Evolutionary conservation across 2,888 invertebrate species (phyloP).

Genomic region (Entomobrya multifasciata): DNA sequence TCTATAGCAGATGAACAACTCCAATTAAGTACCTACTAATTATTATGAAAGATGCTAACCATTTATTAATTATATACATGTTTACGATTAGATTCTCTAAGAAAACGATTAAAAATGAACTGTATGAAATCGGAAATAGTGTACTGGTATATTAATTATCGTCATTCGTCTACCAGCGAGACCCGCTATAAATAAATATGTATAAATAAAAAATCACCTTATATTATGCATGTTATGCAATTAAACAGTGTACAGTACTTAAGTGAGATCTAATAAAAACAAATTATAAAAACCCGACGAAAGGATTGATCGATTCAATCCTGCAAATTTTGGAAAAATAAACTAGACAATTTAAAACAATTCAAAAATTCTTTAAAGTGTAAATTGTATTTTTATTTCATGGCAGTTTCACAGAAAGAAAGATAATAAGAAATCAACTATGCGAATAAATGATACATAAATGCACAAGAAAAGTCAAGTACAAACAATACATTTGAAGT

Average conservation of each 20-base stretch:
- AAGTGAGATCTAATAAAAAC: neutral
- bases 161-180: slow-evolving; percentile 1
- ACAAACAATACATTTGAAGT: too few species aligned
- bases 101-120: too few species aligned
- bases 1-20: neutral
- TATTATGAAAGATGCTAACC: neutral
- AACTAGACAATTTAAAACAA: slow-evolving; percentile 31
- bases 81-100: too few species aligned
- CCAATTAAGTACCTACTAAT: slow-evolving; percentile 28
- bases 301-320: slow-evolving; percentile 20
- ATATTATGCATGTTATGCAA: slow-evolving; percentile 17
- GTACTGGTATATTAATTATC: neutral
- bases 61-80: too few species aligned
- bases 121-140: too few species aligned
- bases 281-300: neutral
- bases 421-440: too few species aligned
- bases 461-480: too few species aligned
- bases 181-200: too few species aligned
- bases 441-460: too few species aligned
- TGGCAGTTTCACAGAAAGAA: neutral
- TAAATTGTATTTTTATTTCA: neutral
- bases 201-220: neutral
- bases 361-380: neutral
- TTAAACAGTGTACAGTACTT: slow-evolving; percentile 41
- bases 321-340: slow-evolving; percentile 27